phyloP scores from a whole-genome alignment of 2,888 invertebrate species.

The Napeogenes sylphis region DNA sequence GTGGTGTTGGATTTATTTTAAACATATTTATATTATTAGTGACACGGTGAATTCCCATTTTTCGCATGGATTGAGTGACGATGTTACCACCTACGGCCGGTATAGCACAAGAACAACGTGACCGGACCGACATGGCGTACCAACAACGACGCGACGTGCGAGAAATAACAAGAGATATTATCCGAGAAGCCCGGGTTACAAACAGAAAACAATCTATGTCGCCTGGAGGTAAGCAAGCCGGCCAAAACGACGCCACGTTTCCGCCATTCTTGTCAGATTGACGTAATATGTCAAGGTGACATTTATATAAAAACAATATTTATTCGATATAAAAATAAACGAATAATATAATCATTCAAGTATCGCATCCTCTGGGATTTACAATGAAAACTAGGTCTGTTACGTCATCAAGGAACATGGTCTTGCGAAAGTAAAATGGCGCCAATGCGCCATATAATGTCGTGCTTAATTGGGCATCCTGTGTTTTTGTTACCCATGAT shows the following conservation, averaged over 20 bases:
- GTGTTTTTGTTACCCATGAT: constrained; percentile 21
- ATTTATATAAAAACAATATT: constrained; percentile 69
- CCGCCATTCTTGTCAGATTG: constrained; percentile 77
- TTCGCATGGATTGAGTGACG: constrained; percentile 70
- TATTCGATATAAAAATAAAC: constrained; percentile 46
- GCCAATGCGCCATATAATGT: constrained; percentile 47
- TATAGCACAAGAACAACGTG: constrained; percentile 68
- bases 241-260: constrained; percentile 72
- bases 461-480: constrained; percentile 24
- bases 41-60: constrained; percentile 28
- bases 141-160: constrained; percentile 70
- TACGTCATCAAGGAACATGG: constrained; percentile 66
- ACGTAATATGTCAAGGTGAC: constrained; percentile 76
- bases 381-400: constrained; percentile 51
- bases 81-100: constrained; percentile 75
- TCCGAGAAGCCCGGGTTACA: constrained; percentile 65
- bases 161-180: constrained; percentile 69
- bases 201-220: constrained; percentile 69
- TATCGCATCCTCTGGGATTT: constrained; percentile 33
- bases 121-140: constrained; percentile 73
- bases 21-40: constrained; percentile 16
- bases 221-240: constrained; percentile 67
- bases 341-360: constrained; percentile 38
- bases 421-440: constrained; percentile 73
- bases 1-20: constrained; percentile 19